These are phyloP conservation scores for Globodera ellingtonae DNA, from an alignment of 1,140 invertebrate species.

Conservation along the genomic window DNA sequence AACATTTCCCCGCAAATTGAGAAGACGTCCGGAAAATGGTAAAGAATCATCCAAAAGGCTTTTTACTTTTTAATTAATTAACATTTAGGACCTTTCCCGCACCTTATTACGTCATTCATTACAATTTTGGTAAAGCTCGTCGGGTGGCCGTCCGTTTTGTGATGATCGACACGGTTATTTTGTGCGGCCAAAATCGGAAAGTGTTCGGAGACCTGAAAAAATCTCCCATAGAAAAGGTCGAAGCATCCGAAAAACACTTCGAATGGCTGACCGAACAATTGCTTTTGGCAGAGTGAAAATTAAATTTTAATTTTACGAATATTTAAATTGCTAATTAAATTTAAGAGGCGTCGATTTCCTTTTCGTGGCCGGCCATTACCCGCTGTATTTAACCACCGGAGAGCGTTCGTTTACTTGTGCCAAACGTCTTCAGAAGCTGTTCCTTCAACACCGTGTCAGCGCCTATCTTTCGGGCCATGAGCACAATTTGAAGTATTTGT, in stretches of 20 bases:
- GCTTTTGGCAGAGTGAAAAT: slow-evolving; percentile 20
- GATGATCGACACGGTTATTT: slow-evolving; percentile 18
- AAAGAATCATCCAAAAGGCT: neutral
- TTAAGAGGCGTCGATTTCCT: slow-evolving; percentile 9
- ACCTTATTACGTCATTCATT: slow-evolving; percentile 4
- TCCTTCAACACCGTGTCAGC: slow-evolving; percentile 46
- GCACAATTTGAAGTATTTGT: slow-evolving; percentile 26
- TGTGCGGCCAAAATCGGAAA: slow-evolving; percentile 19
- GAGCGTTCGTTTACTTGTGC: slow-evolving; percentile 3
- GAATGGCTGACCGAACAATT: slow-evolving; percentile 4
- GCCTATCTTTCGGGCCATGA: slow-evolving; percentile 28
- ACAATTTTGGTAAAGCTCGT: neutral
- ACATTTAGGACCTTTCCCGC: slow-evolving; percentile 16
- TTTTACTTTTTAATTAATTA: neutral
- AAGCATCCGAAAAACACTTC: slow-evolving; percentile 19
- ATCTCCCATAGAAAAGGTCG: slow-evolving; percentile 21
- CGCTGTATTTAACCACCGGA: slow-evolving; percentile 7
- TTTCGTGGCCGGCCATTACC: slow-evolving; percentile 25
- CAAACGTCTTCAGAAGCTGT: neutral
- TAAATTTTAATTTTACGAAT: neutral
- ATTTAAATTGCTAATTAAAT: neutral
- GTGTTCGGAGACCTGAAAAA: neutral
- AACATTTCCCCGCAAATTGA: neutral
- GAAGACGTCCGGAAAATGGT: neutral
- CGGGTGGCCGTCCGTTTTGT: neutral